Evolutionary conservation across 2,888 invertebrate species (phyloP).

Genomic region (Pyrochroa serraticornis): DNA sequence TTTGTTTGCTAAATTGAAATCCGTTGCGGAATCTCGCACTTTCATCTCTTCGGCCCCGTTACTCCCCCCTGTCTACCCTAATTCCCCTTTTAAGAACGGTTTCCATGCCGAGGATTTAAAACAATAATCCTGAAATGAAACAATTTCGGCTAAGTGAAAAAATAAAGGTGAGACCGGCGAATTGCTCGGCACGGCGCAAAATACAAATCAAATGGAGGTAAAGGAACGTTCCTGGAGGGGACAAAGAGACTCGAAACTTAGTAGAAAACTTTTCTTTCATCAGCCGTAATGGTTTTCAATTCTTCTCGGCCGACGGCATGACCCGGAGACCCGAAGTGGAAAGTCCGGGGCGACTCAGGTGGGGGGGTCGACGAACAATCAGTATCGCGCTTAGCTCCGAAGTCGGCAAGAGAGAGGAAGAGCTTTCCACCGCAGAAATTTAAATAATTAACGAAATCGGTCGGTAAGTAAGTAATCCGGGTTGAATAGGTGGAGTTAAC

Average conservation of each 20-base stretch:
- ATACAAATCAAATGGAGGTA: slow-evolving; percentile 55
- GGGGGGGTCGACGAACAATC: slow-evolving; percentile 30
- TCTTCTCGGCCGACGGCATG: slow-evolving; percentile 34
- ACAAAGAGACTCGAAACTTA: slow-evolving; percentile 56
- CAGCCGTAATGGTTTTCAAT: slow-evolving; percentile 53
- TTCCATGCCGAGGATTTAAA: too few species aligned
- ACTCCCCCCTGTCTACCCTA: too few species aligned
- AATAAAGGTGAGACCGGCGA: slow-evolving; percentile 48
- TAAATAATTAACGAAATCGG: too few species aligned
- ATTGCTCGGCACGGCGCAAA: slow-evolving; percentile 43
- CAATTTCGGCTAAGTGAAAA: slow-evolving; percentile 48
- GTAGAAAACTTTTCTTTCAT: slow-evolving; percentile 59
- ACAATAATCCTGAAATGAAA: slow-evolving; percentile 48
- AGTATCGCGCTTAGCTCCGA: background rate
- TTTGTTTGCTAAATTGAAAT: background rate
- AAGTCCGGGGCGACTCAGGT: slow-evolving; percentile 31
- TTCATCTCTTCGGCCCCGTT: too few species aligned
- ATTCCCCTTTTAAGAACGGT: too few species aligned
- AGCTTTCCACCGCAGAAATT: too few species aligned
- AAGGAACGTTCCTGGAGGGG: slow-evolving; percentile 51
- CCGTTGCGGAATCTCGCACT: too few species aligned
- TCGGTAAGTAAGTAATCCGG: too few species aligned
- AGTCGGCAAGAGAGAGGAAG: background rate
- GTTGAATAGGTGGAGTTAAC: slow-evolving; percentile 2
- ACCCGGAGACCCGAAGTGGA: slow-evolving; percentile 33